These are phyloP conservation scores for Philopotamus ludificatus DNA, from an alignment of 1,140 invertebrate species.

Conservation along the genomic window DNA sequence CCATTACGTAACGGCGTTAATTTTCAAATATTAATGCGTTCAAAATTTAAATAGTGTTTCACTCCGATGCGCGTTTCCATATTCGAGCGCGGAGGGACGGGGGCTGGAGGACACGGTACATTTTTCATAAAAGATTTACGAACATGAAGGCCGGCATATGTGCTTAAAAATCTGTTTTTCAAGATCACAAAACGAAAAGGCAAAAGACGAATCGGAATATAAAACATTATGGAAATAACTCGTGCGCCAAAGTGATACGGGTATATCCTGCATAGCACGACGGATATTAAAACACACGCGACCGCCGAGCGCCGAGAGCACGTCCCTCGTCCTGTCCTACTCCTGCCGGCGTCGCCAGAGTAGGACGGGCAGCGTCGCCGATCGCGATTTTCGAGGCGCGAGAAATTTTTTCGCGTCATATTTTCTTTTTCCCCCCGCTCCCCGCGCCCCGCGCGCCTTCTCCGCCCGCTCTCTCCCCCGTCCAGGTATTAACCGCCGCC, in stretches of 20 bases:
- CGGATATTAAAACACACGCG: slow-evolving; percentile 13
- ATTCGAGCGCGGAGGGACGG: neutral
- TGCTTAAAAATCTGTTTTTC: slow-evolving; percentile 6
- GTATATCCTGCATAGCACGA: slow-evolving; percentile 8
- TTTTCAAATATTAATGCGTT: neutral
- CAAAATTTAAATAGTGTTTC: neutral
- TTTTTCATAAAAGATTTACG: neutral
- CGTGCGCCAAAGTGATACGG: slow-evolving; percentile 15
- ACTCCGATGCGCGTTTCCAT: no score
- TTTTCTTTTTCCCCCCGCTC: slow-evolving; percentile 18
- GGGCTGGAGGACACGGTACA: no score
- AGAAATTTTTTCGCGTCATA: slow-evolving; percentile 11
- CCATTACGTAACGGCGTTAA: neutral
- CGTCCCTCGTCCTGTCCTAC: neutral
- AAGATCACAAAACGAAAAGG: slow-evolving; percentile 8
- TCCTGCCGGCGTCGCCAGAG: neutral
- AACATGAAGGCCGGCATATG: neutral
- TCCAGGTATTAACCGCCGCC: slow-evolving; percentile 5
- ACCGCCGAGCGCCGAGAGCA: neutral
- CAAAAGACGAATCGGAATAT: slow-evolving; percentile 14
- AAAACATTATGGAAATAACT: slow-evolving; percentile 21
- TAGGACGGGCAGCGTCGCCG: neutral
- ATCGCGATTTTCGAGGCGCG: neutral
- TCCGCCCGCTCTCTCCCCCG: neutral
- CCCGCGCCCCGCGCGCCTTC: neutral